Evolutionary conservation across 2,797 vertebrate species (phyloP), one percentile per base, ranked within the genome.

Genomic region (Ataeniobius toweri): DNA sequence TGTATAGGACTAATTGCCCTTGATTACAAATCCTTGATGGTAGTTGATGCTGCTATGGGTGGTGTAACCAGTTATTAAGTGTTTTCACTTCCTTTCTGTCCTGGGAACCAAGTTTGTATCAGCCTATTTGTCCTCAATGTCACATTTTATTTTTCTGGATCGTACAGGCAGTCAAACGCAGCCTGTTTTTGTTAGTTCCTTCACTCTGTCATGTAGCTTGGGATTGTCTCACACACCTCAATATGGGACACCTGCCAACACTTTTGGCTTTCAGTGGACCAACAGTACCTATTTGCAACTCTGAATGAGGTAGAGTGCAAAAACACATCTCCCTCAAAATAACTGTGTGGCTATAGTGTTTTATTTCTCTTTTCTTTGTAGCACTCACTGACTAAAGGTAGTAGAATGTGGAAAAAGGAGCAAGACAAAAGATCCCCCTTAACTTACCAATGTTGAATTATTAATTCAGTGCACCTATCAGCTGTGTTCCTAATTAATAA

Each of bases 401-500:
- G 53, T 70, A 41, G 71, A 56, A 51, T 13, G 14, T 73, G 79
- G 81, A 69, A 86, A 88, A 79, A 78, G 74, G 83, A 77, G 67
- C 76, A 79, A 41, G 56, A 89, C 80, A 70, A 53, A 39, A 73
- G 56, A 50, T 79, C 75, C 77, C 31, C 63, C 93, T 81, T 39
- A 75, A 71, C 75, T 89, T 91, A 80, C 71, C 86, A 83, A 88
- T 85, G 91, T 89, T 65, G 77, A 80, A 77, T 95, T 86, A 94
- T 95, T 96, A 93, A 96, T 96, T 93, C 81, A 94, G 85, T 69
- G 65, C 85, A 74, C 28, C 87, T 87, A 77, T 86, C 86, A 86
- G 85, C 89, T 88, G 76, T 84, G 94, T 92, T 94, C 86, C 89
- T 93, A 90, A 95, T 95, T 93, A 96, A 94, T 93, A 31, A 91